Evolutionary conservation across 2,113 vertebrate genomes (phyloP), one percentile per base, ranked within the genome.

Genomic region (Epinephelus cyanopodus): DNA sequence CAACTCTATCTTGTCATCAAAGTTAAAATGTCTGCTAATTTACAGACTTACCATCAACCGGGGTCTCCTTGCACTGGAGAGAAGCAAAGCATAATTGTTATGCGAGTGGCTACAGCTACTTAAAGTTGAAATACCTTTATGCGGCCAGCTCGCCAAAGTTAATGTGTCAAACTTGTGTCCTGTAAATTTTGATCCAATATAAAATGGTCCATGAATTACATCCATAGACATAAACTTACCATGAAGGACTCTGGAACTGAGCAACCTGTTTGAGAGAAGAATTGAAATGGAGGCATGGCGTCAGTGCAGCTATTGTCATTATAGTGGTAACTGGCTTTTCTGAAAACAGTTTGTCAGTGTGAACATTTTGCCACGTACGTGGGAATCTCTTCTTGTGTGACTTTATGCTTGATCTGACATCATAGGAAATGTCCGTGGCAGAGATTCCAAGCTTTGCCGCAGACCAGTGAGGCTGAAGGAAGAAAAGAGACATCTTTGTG

Each of bases 191-290:
- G 10, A 33, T 15, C 27, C 4, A 60, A 7, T 60, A 60, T 29
- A 29, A 6, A 9, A 18, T 9, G 9, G 10, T 18, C 58, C 27
- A 61, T 33, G 54, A 18, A 1, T 33, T 19, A 33, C 17, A 29
- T 3, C 27, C 27, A 9, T 10, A 4, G 14, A 15, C 25, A 19
- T 27, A 0, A 71, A 66, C 77, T 81, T 77, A 86, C 80, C 72
- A 2, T 11, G 33, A 83, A 73, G 29, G 83, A 64, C 33, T 72
- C 61, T 65, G 19, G 45, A 56, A 5, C 3, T 37, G 77, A 47
- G 61, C 87, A 89, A 56, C 29, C 87, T 85, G 66, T 84, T 60
- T 23, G 57, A 57, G n/a, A 61, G 33, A 37, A 50, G 6, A 71
- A 67, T 50, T 10, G 0, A 45, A 64, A 72, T 4, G 5, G 67